Conservation (phyloP, 2,797 vertebrate genomes). For the Bryconaethiops microstoma region DNA sequence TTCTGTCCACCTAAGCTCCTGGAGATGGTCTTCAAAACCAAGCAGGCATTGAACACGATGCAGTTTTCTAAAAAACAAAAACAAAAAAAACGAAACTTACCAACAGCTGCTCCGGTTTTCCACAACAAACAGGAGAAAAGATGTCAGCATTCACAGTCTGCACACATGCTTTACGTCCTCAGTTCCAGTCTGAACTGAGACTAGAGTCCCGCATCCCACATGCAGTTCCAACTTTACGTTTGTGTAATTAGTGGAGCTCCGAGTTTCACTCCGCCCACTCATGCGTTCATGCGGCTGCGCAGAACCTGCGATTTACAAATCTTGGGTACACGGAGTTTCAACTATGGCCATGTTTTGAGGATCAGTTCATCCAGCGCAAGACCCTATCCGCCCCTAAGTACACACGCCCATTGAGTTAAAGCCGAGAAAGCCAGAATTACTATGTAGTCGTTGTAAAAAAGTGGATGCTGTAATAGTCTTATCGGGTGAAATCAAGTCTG, state of each 20-base stretch:
- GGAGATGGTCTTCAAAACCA: background rate
- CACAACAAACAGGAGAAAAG: background rate
- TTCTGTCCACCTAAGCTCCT: background rate
- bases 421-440: background rate
- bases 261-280: conserved; percentile 31
- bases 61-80: background rate
- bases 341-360: background rate
- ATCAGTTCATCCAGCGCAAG: background rate
- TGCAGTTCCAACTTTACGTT: conserved; percentile 6
- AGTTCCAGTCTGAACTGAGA: background rate
- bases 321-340: background rate
- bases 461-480: no score
- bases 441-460: background rate
- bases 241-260: background rate
- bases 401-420: background rate
- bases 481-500: no score
- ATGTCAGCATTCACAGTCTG: background rate
- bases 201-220: background rate
- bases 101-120: background rate
- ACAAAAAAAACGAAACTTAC: conserved; percentile 6
- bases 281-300: background rate
- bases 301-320: background rate
- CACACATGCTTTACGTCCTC: background rate
- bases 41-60: background rate
- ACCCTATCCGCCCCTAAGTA: background rate